Percentiles rank a stretch among this genome's conserved stretches.
phyloP scores from a whole-genome alignment of 1,140 invertebrate genomes.

The Danaus plexippus region DNA sequence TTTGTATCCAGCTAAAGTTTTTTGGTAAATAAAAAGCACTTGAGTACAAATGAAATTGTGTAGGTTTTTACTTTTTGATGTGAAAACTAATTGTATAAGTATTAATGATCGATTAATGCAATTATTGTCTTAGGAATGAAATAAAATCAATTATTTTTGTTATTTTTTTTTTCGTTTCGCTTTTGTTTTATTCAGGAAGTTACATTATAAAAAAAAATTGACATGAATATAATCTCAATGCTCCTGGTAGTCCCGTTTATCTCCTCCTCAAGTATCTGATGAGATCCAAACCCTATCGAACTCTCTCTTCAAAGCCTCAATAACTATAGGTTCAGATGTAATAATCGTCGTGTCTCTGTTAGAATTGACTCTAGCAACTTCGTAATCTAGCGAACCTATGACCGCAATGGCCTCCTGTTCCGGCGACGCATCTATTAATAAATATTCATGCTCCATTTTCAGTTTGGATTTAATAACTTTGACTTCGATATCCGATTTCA shows the following conservation, averaged over 20 bases:
- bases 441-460: constrained; percentile 45
- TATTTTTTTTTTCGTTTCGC: constrained; percentile 19
- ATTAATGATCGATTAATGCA: constrained; percentile 18
- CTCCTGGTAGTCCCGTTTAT: no score
- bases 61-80: constrained; percentile 20
- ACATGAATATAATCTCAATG: no score
- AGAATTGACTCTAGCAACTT: constrained; percentile 32
- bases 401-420: constrained; percentile 34
- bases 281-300: constrained; percentile 52
- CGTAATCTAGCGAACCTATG: constrained; percentile 45
- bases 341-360: constrained; percentile 39
- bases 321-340: constrained; percentile 35
- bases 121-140: constrained; percentile 22
- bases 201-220: no score
- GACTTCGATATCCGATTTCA: constrained; percentile 35
- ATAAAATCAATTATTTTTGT: constrained; percentile 25
- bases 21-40: constrained; percentile 39
- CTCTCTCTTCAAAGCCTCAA: constrained; percentile 36
- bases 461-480: constrained; percentile 34
- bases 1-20: constrained; percentile 17
- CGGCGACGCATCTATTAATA: constrained; percentile 38
- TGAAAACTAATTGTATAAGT: constrained; percentile 15
- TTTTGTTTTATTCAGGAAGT: no score
- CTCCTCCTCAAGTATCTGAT: no score
- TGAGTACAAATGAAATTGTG: constrained; percentile 58